Conservation (phyloP, 2,113 vertebrate genomes). For the Aptenodytes forsteri region DNA sequence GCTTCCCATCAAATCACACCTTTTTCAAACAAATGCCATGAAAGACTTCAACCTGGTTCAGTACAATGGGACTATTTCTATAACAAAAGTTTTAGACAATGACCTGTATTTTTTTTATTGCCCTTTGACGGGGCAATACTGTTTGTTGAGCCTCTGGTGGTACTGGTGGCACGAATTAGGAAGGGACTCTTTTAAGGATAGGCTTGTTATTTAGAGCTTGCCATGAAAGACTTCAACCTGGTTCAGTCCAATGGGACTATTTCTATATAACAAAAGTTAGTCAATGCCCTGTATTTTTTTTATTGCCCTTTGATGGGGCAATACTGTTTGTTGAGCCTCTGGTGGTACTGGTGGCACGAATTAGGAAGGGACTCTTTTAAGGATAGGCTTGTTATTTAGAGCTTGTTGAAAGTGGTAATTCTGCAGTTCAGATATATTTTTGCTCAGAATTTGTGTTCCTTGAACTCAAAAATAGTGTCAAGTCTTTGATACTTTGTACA, state of each 20-base stretch:
- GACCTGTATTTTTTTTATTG: accelerated
- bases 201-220: background rate
- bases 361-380: background rate
- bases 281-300: accelerated
- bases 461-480: constrained; percentile 5
- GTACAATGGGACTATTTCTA: background rate
- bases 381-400: background rate
- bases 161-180: background rate
- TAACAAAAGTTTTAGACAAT: background rate
- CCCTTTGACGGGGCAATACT: background rate
- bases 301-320: background rate
- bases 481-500: background rate
- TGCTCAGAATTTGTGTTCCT: background rate
- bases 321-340: background rate
- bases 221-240: background rate
- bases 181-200: background rate
- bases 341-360: background rate
- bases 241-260: background rate
- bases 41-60: background rate
- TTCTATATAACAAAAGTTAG: background rate
- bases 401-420: background rate
- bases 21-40: background rate
- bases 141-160: background rate
- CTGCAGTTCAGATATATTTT: background rate
- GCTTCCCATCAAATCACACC: background rate